Conservation (phyloP, 2,113 vertebrate genomes). For the Bucco capensis region DNA sequence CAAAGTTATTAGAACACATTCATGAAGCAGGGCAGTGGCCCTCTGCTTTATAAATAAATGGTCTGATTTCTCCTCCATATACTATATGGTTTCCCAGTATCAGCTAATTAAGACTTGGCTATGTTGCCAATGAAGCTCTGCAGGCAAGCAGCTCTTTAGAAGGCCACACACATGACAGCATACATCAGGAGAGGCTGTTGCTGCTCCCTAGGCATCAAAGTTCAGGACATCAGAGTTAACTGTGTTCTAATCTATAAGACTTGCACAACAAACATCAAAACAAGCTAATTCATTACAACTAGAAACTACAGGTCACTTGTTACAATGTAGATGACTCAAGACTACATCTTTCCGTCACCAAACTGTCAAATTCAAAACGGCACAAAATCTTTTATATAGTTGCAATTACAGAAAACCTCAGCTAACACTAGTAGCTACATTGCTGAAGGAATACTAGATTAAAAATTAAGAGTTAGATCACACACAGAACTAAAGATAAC, state of each 20-base stretch:
- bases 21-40: background rate
- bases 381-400: background rate
- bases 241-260: background rate
- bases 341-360: background rate
- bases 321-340: background rate
- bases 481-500: conserved; percentile 39
- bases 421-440: background rate
- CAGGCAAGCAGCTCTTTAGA: background rate
- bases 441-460: conserved; percentile 44
- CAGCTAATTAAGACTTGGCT: background rate
- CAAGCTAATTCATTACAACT: background rate
- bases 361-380: background rate
- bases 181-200: background rate
- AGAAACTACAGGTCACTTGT: background rate
- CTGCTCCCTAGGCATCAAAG: background rate
- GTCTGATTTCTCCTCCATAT: background rate
- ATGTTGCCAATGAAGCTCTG: background rate
- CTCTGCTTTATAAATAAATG: background rate
- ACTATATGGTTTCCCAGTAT: background rate
- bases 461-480: conserved; percentile 64
- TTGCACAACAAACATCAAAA: background rate
- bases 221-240: background rate
- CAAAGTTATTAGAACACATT: background rate
- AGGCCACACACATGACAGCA: background rate
- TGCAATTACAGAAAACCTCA: background rate